These are phyloP conservation scores for Xestia sexstrigata DNA, from an alignment of 2,888 invertebrate species.

Conservation along the genomic window DNA sequence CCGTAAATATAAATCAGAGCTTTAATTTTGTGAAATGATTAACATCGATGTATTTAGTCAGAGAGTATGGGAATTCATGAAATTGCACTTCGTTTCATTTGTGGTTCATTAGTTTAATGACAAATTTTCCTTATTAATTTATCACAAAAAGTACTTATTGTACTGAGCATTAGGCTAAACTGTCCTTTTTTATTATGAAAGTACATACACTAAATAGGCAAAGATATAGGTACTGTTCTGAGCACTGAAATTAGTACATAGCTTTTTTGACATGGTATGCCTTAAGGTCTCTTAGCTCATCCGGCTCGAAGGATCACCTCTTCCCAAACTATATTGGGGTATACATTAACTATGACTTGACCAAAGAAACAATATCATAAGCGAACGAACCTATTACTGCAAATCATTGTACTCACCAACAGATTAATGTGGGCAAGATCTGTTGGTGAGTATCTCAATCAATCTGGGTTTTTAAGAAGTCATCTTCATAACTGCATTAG, in stretches of 20 bases:
- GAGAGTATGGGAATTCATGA: background rate
- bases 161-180: background rate
- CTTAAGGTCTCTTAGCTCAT: background rate
- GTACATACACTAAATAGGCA: background rate
- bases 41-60: no score
- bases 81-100: constrained; percentile 4
- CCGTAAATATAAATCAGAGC: background rate
- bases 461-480: constrained; percentile 3
- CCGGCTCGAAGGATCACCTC: background rate
- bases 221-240: no score
- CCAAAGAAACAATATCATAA: background rate
- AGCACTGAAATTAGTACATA: background rate
- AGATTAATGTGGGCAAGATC: background rate
- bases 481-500: constrained; percentile 13
- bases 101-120: background rate
- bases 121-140: constrained; percentile 1
- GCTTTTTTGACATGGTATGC: background rate
- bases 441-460: constrained; percentile 20
- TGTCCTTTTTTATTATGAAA: background rate
- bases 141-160: background rate
- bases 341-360: background rate
- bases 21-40: no score
- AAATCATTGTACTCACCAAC: constrained; percentile 4
- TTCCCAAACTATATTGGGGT: background rate
- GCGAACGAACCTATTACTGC: constrained; percentile 4